Percentiles rank a stretch among this genome's conserved stretches.
These are phyloP conservation scores for Poeciliopsis turneri DNA, from an alignment of 2,797 vertebrate genomes.

Conservation along the genomic window DNA sequence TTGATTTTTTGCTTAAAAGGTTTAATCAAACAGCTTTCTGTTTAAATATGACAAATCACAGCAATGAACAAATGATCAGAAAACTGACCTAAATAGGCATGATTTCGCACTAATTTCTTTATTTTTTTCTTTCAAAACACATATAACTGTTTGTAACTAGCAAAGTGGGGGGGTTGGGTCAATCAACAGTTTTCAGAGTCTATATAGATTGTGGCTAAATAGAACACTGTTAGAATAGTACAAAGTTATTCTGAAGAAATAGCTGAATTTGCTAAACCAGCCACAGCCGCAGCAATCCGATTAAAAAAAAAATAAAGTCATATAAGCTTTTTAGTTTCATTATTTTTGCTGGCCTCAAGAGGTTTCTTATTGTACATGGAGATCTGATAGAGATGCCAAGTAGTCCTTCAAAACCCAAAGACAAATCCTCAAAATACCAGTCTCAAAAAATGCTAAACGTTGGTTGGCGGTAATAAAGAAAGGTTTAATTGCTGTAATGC, in stretches of 20 bases:
- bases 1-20: neutral
- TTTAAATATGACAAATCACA: neutral
- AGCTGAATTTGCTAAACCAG: neutral
- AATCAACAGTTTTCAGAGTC: neutral
- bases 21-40: neutral
- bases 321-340: neutral
- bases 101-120: neutral
- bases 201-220: neutral
- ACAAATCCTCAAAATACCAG: neutral
- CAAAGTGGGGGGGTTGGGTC: neutral
- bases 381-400: neutral
- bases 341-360: neutral
- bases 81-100: too few species aligned
- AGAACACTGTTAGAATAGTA: too few species aligned
- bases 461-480: neutral
- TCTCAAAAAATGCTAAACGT: neutral
- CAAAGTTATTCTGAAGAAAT: neutral
- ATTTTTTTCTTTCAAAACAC: neutral
- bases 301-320: neutral
- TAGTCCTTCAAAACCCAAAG: neutral
- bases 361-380: neutral
- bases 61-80: neutral
- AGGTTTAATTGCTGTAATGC: neutral
- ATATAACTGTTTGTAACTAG: neutral
- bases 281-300: neutral